A percentile compares a stretch with the other conserved stretches of the same genome.
phyloP scores from a whole-genome alignment of 2,888 invertebrate species.

The Dendrolimus houi region DNA sequence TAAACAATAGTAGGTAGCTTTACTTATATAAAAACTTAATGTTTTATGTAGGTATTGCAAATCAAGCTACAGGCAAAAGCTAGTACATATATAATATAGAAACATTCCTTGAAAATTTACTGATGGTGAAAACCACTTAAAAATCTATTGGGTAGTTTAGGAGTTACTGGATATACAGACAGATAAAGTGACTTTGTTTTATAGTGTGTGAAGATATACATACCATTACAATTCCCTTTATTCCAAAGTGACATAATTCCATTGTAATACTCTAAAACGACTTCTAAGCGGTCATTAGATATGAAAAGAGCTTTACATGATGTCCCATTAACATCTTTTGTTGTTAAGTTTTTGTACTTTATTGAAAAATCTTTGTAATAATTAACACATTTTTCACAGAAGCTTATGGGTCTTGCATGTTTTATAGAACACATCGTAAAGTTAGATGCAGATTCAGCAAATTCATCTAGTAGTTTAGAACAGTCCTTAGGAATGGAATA shows the following conservation, averaged over 20 bases:
- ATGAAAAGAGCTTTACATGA: conserved; percentile 76
- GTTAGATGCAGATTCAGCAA: conserved; percentile 73
- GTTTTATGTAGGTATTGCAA: no score
- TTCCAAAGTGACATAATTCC: conserved; percentile 76
- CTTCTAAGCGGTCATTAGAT: conserved; percentile 79
- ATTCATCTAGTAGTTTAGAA: conserved; percentile 42
- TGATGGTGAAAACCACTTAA: no score
- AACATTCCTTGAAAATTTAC: no score
- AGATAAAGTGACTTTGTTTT: no score
- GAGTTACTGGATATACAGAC: no score
- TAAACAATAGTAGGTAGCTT: no score
- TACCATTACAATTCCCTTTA: conserved; percentile 79
- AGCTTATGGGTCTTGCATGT: conserved; percentile 76
- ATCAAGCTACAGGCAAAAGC: no score
- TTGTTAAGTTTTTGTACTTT: conserved; percentile 69
- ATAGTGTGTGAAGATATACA: conserved; percentile 11
- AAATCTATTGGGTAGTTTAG: no score
- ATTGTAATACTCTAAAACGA: conserved; percentile 73
- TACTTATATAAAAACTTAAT: no score
- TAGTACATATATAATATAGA: no score
- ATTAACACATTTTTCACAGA: conserved; percentile 77
- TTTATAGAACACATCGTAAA: conserved; percentile 78
- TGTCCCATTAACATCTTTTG: conserved; percentile 60
- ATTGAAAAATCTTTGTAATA: conserved; percentile 66
- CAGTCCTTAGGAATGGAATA: conserved; percentile 33